A percentile compares a stretch with the other conserved stretches of the same genome.
These are phyloP conservation scores for Petrolisthes manimaculis DNA, from an alignment of 2,888 invertebrate species.

Conservation along the genomic window DNA sequence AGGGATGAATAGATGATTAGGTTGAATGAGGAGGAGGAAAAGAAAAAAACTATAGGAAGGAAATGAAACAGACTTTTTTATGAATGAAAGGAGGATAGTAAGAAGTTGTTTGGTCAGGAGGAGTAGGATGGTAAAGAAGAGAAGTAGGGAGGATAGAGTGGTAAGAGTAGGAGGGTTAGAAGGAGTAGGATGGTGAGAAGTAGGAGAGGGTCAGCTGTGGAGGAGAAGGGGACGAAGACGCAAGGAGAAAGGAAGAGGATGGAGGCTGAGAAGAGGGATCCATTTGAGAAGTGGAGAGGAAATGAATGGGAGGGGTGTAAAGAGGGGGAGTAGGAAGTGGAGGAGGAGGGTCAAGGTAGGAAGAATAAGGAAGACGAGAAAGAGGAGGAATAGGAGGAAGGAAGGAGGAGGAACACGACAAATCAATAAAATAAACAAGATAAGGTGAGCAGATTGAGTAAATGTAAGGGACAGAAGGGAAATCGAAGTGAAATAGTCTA, in stretches of 20 bases:
- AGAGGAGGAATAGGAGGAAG: not conserved
- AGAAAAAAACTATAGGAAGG: conserved; percentile 9
- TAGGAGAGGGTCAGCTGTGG: too few relatives aligned
- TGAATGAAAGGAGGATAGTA: not conserved
- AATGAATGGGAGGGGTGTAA: not conserved
- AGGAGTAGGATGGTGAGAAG: not conserved
- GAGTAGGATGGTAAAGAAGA: not conserved
- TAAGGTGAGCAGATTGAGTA: too few relatives aligned
- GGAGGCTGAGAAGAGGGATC: not conserved
- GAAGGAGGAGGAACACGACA: too few relatives aligned
- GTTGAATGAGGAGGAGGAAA: not conserved
- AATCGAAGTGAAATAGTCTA: too few relatives aligned
- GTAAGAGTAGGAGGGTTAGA: not conserved
- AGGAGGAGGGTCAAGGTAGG: conserved; percentile 12
- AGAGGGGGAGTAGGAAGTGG: conserved; percentile 9
- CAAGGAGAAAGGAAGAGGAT: not conserved
- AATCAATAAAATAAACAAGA: too few relatives aligned
- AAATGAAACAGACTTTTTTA: not conserved
- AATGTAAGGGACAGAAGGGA: too few relatives aligned
- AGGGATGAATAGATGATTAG: not conserved
- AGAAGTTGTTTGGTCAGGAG: not conserved
- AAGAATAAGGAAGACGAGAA: conserved; percentile 6
- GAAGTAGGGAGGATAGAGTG: not conserved
- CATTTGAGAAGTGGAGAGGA: not conserved
- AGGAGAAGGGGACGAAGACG: not conserved